These are phyloP conservation scores for Phymastichus coffea DNA, from an alignment of 1,140 invertebrate genomes.

Conservation along the genomic window DNA sequence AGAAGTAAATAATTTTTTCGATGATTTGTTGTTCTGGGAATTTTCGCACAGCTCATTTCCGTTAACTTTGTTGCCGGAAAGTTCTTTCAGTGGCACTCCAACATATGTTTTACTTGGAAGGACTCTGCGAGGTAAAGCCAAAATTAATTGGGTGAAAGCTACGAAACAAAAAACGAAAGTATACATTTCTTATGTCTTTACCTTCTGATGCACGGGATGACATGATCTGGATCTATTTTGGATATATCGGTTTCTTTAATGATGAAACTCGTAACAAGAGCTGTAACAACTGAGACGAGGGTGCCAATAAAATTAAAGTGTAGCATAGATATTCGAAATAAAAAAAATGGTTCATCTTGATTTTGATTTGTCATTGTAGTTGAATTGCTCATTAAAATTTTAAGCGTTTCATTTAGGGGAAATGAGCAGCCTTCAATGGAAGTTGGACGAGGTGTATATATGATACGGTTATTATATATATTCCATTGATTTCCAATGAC, in stretches of 20 bases:
- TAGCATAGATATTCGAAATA: constrained; percentile 62
- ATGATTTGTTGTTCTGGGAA: not conserved
- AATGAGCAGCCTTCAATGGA: constrained; percentile 49
- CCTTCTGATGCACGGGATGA: constrained; percentile 37
- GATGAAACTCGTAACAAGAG: constrained; percentile 52
- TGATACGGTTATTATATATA: constrained; percentile 42
- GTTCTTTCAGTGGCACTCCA: constrained; percentile 4
- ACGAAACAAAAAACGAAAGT: not conserved
- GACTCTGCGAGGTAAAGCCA: not conserved
- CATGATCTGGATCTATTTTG: constrained; percentile 35
- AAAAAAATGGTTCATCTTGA: constrained; percentile 33
- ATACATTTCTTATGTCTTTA: no score
- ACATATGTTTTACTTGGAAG: not conserved
- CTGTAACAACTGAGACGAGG: constrained; percentile 47
- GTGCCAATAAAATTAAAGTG: constrained; percentile 62
- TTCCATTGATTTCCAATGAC: constrained; percentile 53
- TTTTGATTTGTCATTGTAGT: not conserved
- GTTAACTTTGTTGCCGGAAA: constrained; percentile 7
- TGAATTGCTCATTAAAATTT: constrained; percentile 1
- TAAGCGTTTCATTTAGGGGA: not conserved
- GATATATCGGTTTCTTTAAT: constrained; percentile 44
- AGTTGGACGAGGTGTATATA: constrained; percentile 38
- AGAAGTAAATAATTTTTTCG: not conserved
- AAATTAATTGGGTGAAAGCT: no score
- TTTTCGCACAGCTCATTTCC: not conserved